Evolutionary conservation across 2,113 vertebrate genomes (phyloP), one percentile per base, ranked within the genome.

Genomic region (Ciconia boyciana): DNA sequence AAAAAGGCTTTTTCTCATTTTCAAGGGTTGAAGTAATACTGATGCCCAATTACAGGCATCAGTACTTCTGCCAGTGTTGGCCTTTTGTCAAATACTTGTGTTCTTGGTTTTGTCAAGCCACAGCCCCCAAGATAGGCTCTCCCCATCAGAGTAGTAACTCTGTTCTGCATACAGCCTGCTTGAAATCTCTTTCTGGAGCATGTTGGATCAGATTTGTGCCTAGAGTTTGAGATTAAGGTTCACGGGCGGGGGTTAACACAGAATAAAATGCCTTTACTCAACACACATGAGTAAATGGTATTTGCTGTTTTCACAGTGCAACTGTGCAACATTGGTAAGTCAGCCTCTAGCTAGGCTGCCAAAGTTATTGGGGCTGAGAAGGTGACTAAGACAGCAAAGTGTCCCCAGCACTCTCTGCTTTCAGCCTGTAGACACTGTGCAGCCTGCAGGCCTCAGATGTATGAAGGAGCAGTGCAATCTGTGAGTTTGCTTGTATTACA

Each of bases 251-350:
- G 25, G 32, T 43, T 43, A 39, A 34, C n/a, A 36, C n/a, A 57
- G 22, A 60, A 31, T 34, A n/a, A 55, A 54, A 46, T 7, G 9
- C 20, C 18, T 19, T 26, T 77, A 7, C 32, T 32, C 15, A 39
- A 5, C 19, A 48, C 5, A 6, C 6, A 9, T 9, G 39, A 39
- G 39, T 39, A 39, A 39, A 36, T 36, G 2, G 0, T 26, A 4
- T 17, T 29, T 44, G 43, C 48, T 2, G 1, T 66, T 49, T 43
- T 54, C 66, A 25, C 34, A 43, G 46, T 28, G 25, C 32, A 13
- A 5, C 28, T n/a, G 57, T 22, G 58, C 20, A 15, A 15, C 57
- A 7, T 1, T 7, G 20, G 25, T 25, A 31, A 15, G 31, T 24
- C 34, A 32, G 58, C 29, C 34, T 28, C 44, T n/a, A 5, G 29